Conservation (phyloP, 2,113 vertebrate genomes). For the Mirounga angustirostris region DNA sequence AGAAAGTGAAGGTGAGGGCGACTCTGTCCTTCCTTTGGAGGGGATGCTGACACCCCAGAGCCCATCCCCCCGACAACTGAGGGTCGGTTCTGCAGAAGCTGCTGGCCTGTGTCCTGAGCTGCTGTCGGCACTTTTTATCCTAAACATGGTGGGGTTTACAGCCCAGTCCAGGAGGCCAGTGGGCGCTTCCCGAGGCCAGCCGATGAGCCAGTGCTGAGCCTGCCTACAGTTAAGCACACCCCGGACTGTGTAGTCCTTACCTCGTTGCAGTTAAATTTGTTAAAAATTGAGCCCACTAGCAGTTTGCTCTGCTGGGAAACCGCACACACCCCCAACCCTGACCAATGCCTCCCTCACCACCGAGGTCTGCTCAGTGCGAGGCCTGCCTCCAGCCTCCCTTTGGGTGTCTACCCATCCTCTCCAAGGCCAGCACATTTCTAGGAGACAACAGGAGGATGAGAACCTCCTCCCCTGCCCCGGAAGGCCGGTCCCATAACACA, state of each 20-base stretch:
- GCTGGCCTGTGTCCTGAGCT: fast-evolving
- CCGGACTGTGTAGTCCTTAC: fast-evolving
- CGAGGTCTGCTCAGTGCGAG: fast-evolving
- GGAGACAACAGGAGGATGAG: background rate
- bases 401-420: background rate
- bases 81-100: background rate
- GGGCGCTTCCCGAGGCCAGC: background rate
- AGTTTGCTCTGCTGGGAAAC: background rate
- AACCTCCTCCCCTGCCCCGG: fast-evolving
- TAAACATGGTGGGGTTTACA: background rate
- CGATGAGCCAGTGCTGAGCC: background rate
- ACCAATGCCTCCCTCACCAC: fast-evolving
- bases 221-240: fast-evolving
- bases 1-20: conserved; percentile 95
- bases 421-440: background rate
- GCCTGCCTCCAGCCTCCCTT: background rate
- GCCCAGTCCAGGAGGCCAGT: fast-evolving
- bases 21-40: background rate
- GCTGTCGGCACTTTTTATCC: fast-evolving
- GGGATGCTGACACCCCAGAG: background rate
- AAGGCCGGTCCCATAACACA: background rate
- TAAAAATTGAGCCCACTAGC: background rate
- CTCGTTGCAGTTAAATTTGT: background rate
- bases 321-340: no score
- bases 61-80: fast-evolving